A percentile compares a stretch with the other conserved stretches of the same genome.
Conservation (phyloP, 1,140 invertebrate genomes). For the Parasteatoda tepidariorum region DNA sequence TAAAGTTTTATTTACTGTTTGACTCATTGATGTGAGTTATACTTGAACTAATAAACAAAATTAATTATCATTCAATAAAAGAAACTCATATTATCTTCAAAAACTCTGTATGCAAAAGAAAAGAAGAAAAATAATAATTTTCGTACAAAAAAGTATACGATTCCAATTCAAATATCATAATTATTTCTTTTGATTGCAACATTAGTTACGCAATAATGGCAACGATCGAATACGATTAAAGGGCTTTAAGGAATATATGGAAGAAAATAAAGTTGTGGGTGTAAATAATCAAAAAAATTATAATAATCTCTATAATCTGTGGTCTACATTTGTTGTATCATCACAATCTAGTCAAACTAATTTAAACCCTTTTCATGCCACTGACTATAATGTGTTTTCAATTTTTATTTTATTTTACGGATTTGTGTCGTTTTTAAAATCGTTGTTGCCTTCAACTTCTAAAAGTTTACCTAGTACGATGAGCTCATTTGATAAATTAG, state of each 20-base stretch:
- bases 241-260: slow-evolving; percentile 25
- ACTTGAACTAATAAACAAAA: background rate
- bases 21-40: no score
- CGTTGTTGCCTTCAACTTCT: background rate
- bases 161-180: background rate
- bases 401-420: slow-evolving; percentile 28
- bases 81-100: background rate
- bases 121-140: background rate
- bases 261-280: slow-evolving; percentile 22
- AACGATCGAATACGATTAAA: slow-evolving; percentile 13
- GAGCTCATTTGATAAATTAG: slow-evolving; percentile 42
- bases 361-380: slow-evolving; percentile 23
- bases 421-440: slow-evolving; percentile 45
- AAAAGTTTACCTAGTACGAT: slow-evolving; percentile 26
- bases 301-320: slow-evolving; percentile 18
- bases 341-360: background rate
- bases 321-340: background rate
- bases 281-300: slow-evolving; percentile 6
- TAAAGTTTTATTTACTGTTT: no score
- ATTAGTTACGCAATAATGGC: slow-evolving; percentile 42
- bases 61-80: background rate
- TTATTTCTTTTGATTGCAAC: slow-evolving; percentile 9
- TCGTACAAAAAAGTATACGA: background rate
- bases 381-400: slow-evolving; percentile 14
- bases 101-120: background rate